Conservation (phyloP, 2,888 invertebrate species). For the Apotomis betuletana region DNA sequence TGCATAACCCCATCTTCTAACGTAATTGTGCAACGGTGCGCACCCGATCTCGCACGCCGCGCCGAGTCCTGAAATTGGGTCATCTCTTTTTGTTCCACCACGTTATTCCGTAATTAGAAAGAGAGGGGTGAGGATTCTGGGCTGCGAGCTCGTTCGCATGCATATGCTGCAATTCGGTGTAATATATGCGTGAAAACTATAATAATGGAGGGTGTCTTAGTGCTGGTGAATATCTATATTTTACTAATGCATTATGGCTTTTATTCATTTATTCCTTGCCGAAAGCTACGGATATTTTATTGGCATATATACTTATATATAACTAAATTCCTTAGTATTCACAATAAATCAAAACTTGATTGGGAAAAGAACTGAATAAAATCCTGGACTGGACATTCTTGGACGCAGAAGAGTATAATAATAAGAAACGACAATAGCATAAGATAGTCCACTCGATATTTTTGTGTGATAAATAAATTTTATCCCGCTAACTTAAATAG, state of each 20-base stretch:
- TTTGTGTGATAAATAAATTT: no score
- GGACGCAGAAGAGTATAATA: no score
- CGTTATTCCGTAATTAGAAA: constrained; percentile 82
- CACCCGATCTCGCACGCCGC: constrained; percentile 81
- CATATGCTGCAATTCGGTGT: constrained; percentile 32
- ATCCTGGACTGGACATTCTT: no score
- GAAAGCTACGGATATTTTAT: no score
- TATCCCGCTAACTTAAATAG: no score
- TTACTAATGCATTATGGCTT: neutral
- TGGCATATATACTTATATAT: no score
- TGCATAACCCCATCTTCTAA: constrained; percentile 80
- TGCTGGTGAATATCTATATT: neutral
- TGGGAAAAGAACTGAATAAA: no score
- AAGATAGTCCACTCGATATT: no score
- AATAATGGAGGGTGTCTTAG: constrained; percentile 2
- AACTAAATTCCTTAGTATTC: no score
- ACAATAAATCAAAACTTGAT: no score
- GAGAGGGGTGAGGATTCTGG: constrained; percentile 66
- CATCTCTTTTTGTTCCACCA: constrained; percentile 83
- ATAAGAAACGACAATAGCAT: no score
- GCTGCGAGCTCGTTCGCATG: constrained; percentile 50
- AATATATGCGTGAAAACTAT: constrained; percentile 18
- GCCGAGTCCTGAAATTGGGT: constrained; percentile 82
- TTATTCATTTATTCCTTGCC: no score
- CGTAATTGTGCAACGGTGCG: constrained; percentile 82